Conservation (phyloP, 2,888 invertebrate genomes). For the Chouioia cunea region DNA sequence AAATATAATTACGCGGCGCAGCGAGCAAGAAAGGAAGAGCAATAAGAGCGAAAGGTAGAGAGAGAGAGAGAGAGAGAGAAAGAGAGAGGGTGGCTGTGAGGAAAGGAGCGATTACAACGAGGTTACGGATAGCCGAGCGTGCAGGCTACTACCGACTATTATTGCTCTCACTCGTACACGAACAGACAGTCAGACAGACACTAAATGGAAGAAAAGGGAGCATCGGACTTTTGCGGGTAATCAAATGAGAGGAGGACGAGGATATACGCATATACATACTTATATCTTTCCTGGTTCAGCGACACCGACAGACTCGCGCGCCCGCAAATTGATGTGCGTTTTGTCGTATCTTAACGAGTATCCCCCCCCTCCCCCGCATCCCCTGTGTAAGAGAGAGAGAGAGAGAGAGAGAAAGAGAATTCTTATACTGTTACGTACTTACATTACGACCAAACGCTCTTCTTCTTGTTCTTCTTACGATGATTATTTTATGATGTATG, state of each 20-base stretch:
- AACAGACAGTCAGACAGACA: too few species aligned
- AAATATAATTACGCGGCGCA: neutral
- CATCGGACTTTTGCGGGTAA: conserved; percentile 4
- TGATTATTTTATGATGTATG: too few species aligned
- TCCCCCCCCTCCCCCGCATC: neutral
- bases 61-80: conserved; percentile 15
- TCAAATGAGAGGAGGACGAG: conserved; percentile 8
- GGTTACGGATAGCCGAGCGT: conserved; percentile 16
- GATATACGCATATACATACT: neutral
- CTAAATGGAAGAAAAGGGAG: conserved; percentile 8
- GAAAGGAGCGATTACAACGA: conserved; percentile 25
- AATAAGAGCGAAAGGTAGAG: too few species aligned
- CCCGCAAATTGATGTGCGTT: conserved; percentile 24
- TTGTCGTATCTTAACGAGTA: conserved; percentile 33
- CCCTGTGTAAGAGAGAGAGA: neutral
- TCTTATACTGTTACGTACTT: conserved; percentile 8
- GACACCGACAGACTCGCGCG: conserved; percentile 4
- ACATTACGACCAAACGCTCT: too few species aligned
- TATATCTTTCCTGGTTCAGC: conserved; percentile 39
- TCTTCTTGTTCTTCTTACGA: conserved; percentile 7
- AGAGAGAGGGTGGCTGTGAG: conserved; percentile 12
- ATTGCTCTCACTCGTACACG: neutral
- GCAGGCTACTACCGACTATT: neutral
- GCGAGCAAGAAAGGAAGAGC: conserved; percentile 6
- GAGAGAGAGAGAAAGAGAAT: conserved; percentile 9